A percentile compares a stretch with the other conserved stretches of the same genome.
Evolutionary conservation across 2,113 vertebrate species (phyloP).

Genomic region (Kryptolebias marmoratus): DNA sequence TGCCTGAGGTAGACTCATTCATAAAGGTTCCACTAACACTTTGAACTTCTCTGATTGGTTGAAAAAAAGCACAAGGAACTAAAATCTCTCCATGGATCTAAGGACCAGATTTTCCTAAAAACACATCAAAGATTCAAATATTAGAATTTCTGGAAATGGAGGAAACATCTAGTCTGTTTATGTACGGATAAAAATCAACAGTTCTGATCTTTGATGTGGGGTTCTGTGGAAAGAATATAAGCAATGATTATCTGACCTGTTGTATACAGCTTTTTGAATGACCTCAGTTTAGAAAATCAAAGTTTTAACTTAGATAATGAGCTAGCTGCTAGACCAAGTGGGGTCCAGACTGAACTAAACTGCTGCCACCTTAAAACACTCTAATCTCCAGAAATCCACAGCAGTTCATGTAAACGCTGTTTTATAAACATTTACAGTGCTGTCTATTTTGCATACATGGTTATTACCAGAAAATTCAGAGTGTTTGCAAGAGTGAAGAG

Average conservation of each 20-base stretch:
- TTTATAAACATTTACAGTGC: too few relatives aligned
- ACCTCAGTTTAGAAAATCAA: neutral
- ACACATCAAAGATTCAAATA: neutral
- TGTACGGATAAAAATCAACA: neutral
- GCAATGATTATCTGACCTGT: neutral
- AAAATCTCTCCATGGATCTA: neutral
- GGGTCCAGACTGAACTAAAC: too few relatives aligned
- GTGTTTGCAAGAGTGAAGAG: too few relatives aligned
- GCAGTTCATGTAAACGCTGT: too few relatives aligned
- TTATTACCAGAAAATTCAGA: too few relatives aligned
- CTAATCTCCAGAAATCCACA: too few relatives aligned
- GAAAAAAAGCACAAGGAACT: neutral
- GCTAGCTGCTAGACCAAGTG: too few relatives aligned
- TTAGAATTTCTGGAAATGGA: neutral
- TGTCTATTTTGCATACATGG: too few relatives aligned
- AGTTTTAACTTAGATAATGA: neutral
- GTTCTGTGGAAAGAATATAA: neutral
- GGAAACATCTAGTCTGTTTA: neutral
- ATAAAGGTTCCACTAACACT: neutral
- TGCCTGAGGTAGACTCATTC: slow-evolving; percentile 8
- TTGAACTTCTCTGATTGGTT: slow-evolving; percentile 4
- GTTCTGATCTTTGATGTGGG: neutral
- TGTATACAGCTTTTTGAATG: too few relatives aligned
- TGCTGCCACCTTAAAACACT: too few relatives aligned
- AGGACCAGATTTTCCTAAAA: neutral